These are phyloP conservation scores for Scopus umbretta DNA, from an alignment of 2,113 vertebrate genomes.

Conservation along the genomic window DNA sequence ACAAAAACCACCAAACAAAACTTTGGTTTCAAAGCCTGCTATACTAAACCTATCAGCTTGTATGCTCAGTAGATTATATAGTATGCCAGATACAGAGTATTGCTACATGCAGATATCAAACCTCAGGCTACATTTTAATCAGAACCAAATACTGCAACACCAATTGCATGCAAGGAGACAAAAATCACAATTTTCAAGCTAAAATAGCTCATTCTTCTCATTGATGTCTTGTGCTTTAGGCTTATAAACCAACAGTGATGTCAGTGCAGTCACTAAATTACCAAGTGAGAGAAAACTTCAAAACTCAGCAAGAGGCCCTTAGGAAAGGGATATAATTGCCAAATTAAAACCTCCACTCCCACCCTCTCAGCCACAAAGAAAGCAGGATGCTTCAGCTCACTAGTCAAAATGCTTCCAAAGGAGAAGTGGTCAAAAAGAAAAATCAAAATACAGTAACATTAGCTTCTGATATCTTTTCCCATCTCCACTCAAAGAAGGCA, in stretches of 20 bases:
- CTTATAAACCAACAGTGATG: background rate
- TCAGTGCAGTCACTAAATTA: background rate
- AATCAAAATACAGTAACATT: background rate
- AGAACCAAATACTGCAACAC: background rate
- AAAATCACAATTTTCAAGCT: background rate
- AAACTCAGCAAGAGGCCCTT: background rate
- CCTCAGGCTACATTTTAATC: constrained; percentile 17
- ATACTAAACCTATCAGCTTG: background rate
- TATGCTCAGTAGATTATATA: background rate
- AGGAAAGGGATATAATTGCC: constrained; percentile 10
- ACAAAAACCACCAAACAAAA: too few species aligned
- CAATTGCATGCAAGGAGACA: background rate
- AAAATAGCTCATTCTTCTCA: background rate
- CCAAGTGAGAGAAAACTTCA: background rate
- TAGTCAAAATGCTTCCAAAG: background rate
- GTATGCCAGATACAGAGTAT: background rate
- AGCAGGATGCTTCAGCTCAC: background rate
- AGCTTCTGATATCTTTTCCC: background rate
- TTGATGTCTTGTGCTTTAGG: background rate
- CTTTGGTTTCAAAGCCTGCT: background rate
- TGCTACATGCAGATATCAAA: background rate
- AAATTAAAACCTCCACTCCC: background rate
- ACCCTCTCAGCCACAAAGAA: background rate
- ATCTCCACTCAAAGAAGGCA: background rate
- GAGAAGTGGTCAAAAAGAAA: background rate